Evolutionary conservation across 2,113 vertebrate species (phyloP).

Genomic region (Chloebia gouldiae): DNA sequence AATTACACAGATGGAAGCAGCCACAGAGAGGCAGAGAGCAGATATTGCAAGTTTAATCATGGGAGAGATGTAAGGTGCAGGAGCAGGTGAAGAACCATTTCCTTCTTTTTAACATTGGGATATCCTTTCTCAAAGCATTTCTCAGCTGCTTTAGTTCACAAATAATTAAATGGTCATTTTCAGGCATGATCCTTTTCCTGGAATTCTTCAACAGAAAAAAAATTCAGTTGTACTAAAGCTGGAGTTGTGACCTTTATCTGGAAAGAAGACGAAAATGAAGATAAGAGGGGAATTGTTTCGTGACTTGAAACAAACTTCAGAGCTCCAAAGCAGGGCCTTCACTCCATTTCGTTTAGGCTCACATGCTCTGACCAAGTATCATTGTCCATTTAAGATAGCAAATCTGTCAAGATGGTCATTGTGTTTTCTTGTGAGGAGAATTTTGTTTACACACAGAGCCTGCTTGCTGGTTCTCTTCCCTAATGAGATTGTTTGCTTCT

Average conservation of each 20-base stretch:
- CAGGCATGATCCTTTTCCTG: neutral
- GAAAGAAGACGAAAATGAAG: neutral
- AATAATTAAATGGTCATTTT: neutral
- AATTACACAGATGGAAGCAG: neutral
- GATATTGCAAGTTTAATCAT: neutral
- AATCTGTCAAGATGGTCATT: neutral
- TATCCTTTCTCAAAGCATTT: neutral
- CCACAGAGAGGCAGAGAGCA: neutral
- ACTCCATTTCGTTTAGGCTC: neutral
- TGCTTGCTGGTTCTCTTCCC: neutral
- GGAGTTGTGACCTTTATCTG: neutral
- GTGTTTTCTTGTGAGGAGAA: neutral
- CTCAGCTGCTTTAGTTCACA: neutral
- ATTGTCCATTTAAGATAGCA: neutral
- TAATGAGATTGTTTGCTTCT: neutral
- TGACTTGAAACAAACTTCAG: neutral
- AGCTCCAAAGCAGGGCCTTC: neutral
- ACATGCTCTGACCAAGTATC: neutral
- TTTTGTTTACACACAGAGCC: neutral
- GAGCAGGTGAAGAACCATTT: neutral
- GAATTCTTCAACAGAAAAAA: neutral
- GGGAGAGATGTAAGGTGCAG: rapidly evolving
- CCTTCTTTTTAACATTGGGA: neutral
- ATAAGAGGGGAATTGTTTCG: neutral
- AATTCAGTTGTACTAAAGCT: neutral